phyloP scores from a whole-genome alignment of 2,113 vertebrate species.

The Anas platyrhynchos region DNA sequence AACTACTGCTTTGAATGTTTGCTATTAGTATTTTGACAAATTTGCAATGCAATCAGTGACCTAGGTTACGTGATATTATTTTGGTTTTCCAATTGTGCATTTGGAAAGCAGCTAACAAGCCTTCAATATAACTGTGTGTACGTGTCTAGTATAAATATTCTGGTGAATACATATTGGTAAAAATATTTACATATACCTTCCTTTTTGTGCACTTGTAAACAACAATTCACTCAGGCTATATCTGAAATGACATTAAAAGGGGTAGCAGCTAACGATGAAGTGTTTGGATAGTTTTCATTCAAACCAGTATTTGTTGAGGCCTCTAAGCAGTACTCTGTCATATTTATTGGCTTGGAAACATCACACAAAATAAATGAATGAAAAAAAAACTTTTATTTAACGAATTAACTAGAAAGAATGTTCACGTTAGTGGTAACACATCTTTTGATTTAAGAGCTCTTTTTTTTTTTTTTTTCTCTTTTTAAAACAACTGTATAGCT shows the following conservation, averaged over 20 bases:
- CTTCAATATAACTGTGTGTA: background rate
- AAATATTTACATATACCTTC: constrained; percentile 17
- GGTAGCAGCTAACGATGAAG: background rate
- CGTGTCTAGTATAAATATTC: background rate
- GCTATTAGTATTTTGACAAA: constrained; percentile 11
- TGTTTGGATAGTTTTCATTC: background rate
- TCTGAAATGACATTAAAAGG: background rate
- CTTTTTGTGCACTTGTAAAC: constrained; percentile 11
- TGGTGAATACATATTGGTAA: background rate
- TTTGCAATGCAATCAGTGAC: background rate
- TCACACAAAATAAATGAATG: background rate
- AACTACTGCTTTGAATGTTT: background rate
- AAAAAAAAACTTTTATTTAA: background rate
- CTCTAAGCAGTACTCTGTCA: background rate
- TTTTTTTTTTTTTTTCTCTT: background rate
- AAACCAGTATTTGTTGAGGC: background rate
- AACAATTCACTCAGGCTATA: background rate
- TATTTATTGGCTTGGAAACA: background rate
- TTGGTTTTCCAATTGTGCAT: background rate
- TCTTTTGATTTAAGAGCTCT: background rate
- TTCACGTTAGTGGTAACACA: background rate
- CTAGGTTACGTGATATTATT: background rate
- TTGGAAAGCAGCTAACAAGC: constrained; percentile 9
- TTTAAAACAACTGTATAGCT: background rate
- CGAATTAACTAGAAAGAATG: background rate